These are phyloP conservation scores for Tanytarsus gracilentus DNA, from an alignment of 2,888 invertebrate species.

Conservation along the genomic window DNA sequence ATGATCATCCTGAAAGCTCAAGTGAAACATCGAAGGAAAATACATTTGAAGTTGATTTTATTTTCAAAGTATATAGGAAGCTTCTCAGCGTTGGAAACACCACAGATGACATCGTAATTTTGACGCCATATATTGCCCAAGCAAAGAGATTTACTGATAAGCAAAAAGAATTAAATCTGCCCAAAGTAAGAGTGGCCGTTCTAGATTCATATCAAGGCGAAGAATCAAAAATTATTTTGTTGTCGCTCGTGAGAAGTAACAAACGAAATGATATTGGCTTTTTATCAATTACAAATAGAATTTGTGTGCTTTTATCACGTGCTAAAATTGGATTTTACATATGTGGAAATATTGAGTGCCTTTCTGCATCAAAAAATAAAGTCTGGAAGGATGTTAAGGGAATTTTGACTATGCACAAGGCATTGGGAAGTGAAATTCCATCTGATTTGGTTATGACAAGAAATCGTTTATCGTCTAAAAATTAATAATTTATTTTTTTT, in stretches of 20 bases:
- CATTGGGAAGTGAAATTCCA: constrained; percentile 47
- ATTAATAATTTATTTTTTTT: constrained; percentile 2
- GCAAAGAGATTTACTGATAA: constrained; percentile 32
- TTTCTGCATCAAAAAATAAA: constrained; percentile 45
- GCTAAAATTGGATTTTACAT: constrained; percentile 62
- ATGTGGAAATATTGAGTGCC: constrained; percentile 59
- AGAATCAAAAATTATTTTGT: constrained; percentile 66
- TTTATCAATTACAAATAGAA: constrained; percentile 57
- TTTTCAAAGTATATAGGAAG: constrained; percentile 52
- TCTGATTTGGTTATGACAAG: too few relatives aligned
- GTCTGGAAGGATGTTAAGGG: constrained; percentile 48
- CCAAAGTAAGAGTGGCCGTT: constrained; percentile 51
- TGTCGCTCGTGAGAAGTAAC: constrained; percentile 72
- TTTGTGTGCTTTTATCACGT: constrained; percentile 69
- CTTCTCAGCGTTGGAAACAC: constrained; percentile 53
- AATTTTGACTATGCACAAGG: constrained; percentile 44
- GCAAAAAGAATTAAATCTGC: neutral
- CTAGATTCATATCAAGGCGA: constrained; percentile 78
- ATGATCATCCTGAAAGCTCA: constrained; percentile 49
- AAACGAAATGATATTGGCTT: constrained; percentile 59
- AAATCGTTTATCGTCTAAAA: too few relatives aligned
- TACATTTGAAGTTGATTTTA: constrained; percentile 54
- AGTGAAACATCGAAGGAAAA: constrained; percentile 53
- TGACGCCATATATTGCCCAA: constrained; percentile 65
- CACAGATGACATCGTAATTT: constrained; percentile 57